Conservation (phyloP, 92 coral and sea anemone species). For the Montipora capitata region DNA sequence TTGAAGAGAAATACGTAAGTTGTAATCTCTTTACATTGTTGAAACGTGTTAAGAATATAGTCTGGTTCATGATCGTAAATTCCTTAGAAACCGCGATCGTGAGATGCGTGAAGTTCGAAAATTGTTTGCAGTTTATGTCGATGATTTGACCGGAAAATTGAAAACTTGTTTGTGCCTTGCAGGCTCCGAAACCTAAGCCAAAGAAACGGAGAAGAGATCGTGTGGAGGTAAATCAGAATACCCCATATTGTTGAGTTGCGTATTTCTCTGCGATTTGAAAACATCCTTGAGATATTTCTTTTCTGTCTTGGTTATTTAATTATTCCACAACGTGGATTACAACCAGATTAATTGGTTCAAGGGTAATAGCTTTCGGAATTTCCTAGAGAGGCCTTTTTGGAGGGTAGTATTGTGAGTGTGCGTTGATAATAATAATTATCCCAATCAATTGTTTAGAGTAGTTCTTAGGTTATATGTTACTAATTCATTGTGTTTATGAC, state of each 20-base stretch:
- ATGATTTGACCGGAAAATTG: background rate
- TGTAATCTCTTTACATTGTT: constrained; percentile 16
- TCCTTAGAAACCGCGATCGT: constrained; percentile 49
- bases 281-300: background rate
- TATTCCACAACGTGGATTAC: constrained; percentile 26
- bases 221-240: constrained; percentile 70
- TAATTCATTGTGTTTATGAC: constrained; percentile 42
- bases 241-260: background rate
- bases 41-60: background rate
- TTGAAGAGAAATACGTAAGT: constrained; percentile 99
- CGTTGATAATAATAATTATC: constrained; percentile 20
- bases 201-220: constrained; percentile 85
- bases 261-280: background rate
- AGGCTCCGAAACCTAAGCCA: constrained; percentile 86
- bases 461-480: constrained; percentile 38
- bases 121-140: background rate
- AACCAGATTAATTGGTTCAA: constrained; percentile 22
- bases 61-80: constrained; percentile 16
- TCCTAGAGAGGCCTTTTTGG: background rate
- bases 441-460: constrained; percentile 55
- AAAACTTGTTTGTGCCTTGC: constrained; percentile 31
- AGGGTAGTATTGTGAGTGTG: constrained; percentile 23
- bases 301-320: constrained; percentile 8
- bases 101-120: background rate
- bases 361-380: background rate